Evolutionary conservation across 1,140 invertebrate genomes (phyloP).

Genomic region (Achatina immaculata): DNA sequence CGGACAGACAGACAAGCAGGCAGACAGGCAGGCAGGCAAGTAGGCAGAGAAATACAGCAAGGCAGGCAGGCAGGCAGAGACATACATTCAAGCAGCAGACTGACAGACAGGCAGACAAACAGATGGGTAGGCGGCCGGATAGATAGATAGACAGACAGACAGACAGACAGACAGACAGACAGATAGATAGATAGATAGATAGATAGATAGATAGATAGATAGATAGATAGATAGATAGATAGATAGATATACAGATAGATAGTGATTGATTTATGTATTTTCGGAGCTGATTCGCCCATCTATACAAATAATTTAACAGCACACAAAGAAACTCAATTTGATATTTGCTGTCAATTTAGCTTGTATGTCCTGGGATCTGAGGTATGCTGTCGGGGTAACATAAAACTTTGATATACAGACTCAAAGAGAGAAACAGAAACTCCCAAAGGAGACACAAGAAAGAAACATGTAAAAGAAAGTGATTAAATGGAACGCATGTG

Average conservation of each 20-base stretch:
- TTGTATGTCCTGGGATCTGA: too few relatives aligned
- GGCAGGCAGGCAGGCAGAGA: background rate
- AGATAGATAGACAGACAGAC: background rate
- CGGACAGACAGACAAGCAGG: slow-evolving; percentile 12
- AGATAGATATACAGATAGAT: background rate
- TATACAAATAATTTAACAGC: slow-evolving; percentile 6
- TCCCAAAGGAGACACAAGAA: too few relatives aligned
- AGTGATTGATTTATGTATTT: background rate
- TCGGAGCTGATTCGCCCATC: background rate
- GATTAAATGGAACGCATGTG: too few relatives aligned
- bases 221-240: background rate
- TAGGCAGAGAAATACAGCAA: background rate
- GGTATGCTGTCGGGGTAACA: too few relatives aligned
- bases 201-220: background rate
- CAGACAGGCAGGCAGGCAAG: slow-evolving; percentile 20
- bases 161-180: background rate
- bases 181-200: background rate
- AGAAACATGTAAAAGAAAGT: too few relatives aligned
- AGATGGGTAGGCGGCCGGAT: background rate
- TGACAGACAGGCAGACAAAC: background rate
- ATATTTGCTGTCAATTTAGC: too few relatives aligned
- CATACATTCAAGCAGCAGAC: too few relatives aligned
- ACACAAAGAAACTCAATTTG: too few relatives aligned
- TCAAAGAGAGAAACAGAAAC: too few relatives aligned
- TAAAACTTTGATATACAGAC: too few relatives aligned